Percentiles rank a stretch among this genome's conserved stretches.
Conservation (phyloP, 2,113 vertebrate genomes). For the Bothrops jararaca region DNA sequence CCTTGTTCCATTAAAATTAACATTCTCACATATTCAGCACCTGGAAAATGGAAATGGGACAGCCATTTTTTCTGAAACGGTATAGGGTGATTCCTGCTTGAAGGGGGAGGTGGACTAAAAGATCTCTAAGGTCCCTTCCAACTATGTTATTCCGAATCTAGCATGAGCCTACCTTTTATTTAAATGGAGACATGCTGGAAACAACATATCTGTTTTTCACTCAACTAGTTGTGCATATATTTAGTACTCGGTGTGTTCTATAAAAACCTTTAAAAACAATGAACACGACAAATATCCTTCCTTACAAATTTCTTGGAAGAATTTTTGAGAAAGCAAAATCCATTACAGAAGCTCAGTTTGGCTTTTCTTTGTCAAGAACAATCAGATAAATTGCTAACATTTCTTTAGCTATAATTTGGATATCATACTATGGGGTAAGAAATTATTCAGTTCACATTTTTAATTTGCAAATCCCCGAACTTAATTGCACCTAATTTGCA, state of each 20-base stretch:
- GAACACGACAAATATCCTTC: background rate
- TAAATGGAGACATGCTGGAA: background rate
- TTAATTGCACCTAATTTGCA: background rate
- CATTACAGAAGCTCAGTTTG: background rate
- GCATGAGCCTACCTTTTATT: background rate
- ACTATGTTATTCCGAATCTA: background rate
- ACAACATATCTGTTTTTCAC: background rate
- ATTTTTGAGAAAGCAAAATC: background rate
- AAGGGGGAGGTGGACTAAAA: too few species aligned
- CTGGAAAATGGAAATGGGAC: background rate
- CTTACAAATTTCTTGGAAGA: background rate
- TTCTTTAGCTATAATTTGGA: background rate
- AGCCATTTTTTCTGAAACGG: too few species aligned
- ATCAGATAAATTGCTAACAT: background rate
- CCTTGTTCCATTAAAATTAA: background rate
- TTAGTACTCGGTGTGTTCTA: background rate
- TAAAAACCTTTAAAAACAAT: background rate
- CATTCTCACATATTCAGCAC: background rate
- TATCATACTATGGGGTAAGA: background rate
- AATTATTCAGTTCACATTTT: background rate
- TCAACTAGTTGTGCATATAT: background rate
- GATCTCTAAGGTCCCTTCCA: too few species aligned
- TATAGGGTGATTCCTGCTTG: too few species aligned
- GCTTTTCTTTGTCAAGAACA: background rate
- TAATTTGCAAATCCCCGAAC: background rate